Base-by-base conservation (phyloP, 2,113 vertebrate species). In the Dromaius novaehollandiae region DNA sequence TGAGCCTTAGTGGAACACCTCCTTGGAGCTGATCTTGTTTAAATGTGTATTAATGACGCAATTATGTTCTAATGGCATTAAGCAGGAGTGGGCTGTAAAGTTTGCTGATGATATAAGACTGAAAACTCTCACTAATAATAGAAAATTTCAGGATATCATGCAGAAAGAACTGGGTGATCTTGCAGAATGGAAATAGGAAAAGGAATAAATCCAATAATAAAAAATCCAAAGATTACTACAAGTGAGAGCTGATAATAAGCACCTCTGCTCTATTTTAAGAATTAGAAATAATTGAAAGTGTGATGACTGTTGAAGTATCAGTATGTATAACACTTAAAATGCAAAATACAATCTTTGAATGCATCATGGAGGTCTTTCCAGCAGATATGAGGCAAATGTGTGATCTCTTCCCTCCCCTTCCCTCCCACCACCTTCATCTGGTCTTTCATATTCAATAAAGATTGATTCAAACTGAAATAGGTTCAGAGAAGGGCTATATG, bases 1-100 rank as follows among this genome's bases (percentile, higher is more conserved):
- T 46, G 46, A 51, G 28, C 65, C 42, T 79, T 70, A 71, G 10
- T 20, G 38, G 51, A 94, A 89, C 51, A 61, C 58, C 64, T 86
- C 34, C 65, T 89, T 87, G 38, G 86, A 92, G 61, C 0, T 75
- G 46, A 75, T 92, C 78, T 82, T 71, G 14, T 82, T 87, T 89
- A 89, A 95, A 87, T 79, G 25, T 46, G 38, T 87, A 85, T 94
- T 92, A 96, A 82, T 73, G 66, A 85, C 76, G 70, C 38, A 82
- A 76, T 94, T 87, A 91, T n/a, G 18, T 79, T 92, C 85, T 89
- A 91, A 82, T 44, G 42, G n/a, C 65, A 13, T 24, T 74, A 90
- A 92, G 83, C 32, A 65, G 58, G 36, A 94, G 58, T 10, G 34
- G 70, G 7, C 44, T 94, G 65, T 79, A 63, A 79, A 89, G 34